These are phyloP conservation scores for Sebastes ruberrimus DNA, from an alignment of 2,797 vertebrate species.

Conservation along the genomic window DNA sequence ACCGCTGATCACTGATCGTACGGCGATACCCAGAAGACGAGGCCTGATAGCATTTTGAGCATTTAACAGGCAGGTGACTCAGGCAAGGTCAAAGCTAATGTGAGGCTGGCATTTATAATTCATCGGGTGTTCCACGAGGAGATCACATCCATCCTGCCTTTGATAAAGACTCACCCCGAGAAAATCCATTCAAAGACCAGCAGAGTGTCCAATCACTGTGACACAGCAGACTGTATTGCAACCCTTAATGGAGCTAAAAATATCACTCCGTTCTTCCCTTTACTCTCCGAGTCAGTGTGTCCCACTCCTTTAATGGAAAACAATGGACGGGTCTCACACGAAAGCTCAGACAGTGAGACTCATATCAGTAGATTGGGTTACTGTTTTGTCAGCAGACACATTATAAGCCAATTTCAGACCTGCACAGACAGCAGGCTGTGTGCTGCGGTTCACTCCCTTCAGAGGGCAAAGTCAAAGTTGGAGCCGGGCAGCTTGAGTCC, in stretches of 20 bases:
- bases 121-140: constrained; percentile 66
- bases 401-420: constrained; percentile 55
- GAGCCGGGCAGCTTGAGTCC: constrained; percentile 24
- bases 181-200: constrained; percentile 54
- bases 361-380: constrained; percentile 65
- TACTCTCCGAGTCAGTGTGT: constrained; percentile 20
- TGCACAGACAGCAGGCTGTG: constrained; percentile 56
- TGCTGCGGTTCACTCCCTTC: constrained; percentile 20
- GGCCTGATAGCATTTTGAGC: constrained; percentile 50
- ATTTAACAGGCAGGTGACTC: constrained; percentile 62
- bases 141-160: constrained; percentile 66
- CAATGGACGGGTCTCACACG: constrained; percentile 34
- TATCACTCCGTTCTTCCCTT: constrained; percentile 34
- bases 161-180: constrained; percentile 49
- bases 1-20: constrained; percentile 60
- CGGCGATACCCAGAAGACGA: constrained; percentile 46
- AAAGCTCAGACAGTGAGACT: constrained; percentile 58
- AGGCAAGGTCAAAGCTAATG: constrained; percentile 72
- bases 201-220: constrained; percentile 40
- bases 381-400: constrained; percentile 73
- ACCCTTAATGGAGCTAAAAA: constrained; percentile 58
- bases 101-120: constrained; percentile 77
- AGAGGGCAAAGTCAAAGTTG: constrained; percentile 55
- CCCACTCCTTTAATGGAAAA: constrained; percentile 23
- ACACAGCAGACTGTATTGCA: constrained; percentile 37